Evolutionary conservation across 2,797 vertebrate species (phyloP).

Genomic region (Pterois miles): DNA sequence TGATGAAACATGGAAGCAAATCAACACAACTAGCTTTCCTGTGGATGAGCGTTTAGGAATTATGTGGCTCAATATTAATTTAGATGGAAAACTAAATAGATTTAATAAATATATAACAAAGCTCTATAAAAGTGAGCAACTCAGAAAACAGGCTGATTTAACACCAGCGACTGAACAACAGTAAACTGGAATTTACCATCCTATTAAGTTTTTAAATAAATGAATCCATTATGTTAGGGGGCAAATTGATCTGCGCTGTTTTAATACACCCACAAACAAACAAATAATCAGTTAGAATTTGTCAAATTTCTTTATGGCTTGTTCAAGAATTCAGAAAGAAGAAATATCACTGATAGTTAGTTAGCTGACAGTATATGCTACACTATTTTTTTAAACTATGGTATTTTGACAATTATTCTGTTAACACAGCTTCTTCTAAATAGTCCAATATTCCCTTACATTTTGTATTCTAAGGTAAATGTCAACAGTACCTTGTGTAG

Average conservation of each 20-base stretch:
- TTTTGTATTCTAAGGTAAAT: not conserved
- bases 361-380: too few species aligned
- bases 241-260: not conserved
- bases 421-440: not conserved
- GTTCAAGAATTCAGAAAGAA: not conserved
- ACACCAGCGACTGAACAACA: not conserved
- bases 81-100: not conserved
- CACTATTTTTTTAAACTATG: not conserved
- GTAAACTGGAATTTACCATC: not conserved
- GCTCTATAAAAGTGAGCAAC: not conserved
- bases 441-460: not conserved
- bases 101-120: not conserved
- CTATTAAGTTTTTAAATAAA: not conserved
- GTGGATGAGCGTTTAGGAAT: conserved; percentile 37
- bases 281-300: not conserved
- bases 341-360: not conserved
- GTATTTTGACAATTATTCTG: not conserved
- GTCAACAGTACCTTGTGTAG: not conserved
- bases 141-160: not conserved
- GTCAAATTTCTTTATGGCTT: not conserved
- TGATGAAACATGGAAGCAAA: conserved; percentile 70
- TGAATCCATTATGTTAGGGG: not conserved
- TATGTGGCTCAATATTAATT: conserved; percentile 36
- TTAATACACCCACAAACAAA: not conserved
- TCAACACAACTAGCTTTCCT: conserved; percentile 37